Conservation (phyloP, 2,113 vertebrate species). For the Aphyosemion australe region DNA sequence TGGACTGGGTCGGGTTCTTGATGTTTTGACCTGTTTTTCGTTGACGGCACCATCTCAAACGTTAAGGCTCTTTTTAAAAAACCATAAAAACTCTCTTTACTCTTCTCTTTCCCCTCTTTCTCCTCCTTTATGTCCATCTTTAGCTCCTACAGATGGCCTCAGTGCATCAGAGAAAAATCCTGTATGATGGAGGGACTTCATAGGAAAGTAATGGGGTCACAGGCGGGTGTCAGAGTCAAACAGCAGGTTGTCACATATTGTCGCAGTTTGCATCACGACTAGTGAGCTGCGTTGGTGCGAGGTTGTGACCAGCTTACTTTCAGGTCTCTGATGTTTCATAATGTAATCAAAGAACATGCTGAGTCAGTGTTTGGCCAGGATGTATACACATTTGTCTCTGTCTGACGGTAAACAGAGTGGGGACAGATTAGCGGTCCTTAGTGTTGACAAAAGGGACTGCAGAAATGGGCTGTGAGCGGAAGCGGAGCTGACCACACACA, state of each 20-base stretch:
- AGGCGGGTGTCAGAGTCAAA: conserved; percentile 52
- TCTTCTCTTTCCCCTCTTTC: conserved; percentile 22
- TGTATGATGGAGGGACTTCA: conserved; percentile 45
- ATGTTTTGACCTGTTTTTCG: too few relatives aligned
- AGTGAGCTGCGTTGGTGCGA: conserved; percentile 37
- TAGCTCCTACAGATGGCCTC: conserved; percentile 30
- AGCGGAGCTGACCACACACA: conserved; percentile 63
- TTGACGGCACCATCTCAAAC: conserved; percentile 25
- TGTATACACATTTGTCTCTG: conserved; percentile 53
- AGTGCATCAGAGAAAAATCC: conserved; percentile 35
- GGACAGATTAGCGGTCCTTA: conserved; percentile 65
- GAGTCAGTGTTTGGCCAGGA: conserved; percentile 59
- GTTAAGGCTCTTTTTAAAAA: conserved; percentile 5
- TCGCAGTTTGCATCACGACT: conserved; percentile 37
- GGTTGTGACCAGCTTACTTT: conserved; percentile 45
- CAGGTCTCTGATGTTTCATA: conserved; percentile 51
- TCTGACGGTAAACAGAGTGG: conserved; percentile 44
- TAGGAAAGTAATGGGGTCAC: conserved; percentile 62
- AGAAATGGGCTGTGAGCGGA: conserved; percentile 55
- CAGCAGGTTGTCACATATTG: conserved; percentile 42
- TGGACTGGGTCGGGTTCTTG: too few relatives aligned
- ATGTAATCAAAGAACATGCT: conserved; percentile 63
- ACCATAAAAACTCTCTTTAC: conserved; percentile 25
- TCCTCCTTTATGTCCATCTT: conserved; percentile 39
- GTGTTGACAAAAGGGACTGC: conserved; percentile 71